Conservation (phyloP, 2,797 vertebrate genomes). For the Scyliorhinus canicula region DNA sequence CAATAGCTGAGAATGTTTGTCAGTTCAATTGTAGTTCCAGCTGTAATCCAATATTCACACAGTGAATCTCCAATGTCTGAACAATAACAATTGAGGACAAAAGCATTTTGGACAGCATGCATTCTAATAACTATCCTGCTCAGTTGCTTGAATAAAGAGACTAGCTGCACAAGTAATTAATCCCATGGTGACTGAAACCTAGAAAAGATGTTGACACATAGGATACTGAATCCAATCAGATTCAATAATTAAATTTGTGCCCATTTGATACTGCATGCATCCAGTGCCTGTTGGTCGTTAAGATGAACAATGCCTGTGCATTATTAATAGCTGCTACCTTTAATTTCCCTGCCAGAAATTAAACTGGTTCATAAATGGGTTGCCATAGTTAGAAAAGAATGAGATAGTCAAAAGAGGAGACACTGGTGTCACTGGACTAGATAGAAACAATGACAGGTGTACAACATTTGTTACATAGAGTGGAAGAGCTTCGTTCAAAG, state of each 20-base stretch:
- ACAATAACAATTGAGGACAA: neutral
- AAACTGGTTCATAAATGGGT: neutral
- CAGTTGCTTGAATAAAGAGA: neutral
- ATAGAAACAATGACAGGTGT: neutral
- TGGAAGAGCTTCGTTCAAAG: neutral
- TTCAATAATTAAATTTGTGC: constrained; percentile 55
- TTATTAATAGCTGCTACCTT: constrained; percentile 37
- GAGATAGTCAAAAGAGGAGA: neutral
- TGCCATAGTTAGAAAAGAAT: neutral
- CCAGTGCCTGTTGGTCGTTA: constrained; percentile 42
- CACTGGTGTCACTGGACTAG: neutral
- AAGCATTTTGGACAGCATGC: neutral
- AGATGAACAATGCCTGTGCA: constrained; percentile 25
- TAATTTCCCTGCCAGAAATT: constrained; percentile 32
- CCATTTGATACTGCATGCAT: constrained; percentile 47
- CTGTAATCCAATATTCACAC: neutral
- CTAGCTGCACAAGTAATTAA: constrained; percentile 46
- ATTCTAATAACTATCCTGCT: neutral
- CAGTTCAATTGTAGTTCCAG: neutral
- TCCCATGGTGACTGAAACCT: constrained; percentile 37
- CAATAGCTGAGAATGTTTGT: neutral
- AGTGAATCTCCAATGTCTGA: neutral
- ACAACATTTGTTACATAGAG: neutral
- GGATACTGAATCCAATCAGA: neutral
- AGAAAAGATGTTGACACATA: constrained; percentile 40